Evolutionary conservation across 2,113 vertebrate genomes (phyloP).

Genomic region (Lamprologus speciosus): DNA sequence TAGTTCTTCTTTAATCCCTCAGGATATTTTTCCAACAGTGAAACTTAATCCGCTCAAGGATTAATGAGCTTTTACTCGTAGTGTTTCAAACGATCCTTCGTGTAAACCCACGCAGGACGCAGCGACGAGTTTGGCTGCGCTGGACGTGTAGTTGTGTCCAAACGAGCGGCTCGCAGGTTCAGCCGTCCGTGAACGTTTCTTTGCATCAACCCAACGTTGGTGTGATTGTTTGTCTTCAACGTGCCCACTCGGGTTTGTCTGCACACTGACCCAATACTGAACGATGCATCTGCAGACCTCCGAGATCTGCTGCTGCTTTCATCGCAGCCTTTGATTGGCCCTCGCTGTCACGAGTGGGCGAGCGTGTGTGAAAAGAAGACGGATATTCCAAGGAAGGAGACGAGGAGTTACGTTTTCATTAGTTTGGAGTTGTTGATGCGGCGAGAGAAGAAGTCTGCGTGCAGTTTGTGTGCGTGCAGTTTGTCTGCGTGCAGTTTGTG

Average conservation of each 20-base stretch:
- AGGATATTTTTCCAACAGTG: not conserved
- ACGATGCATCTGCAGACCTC: rapidly evolving
- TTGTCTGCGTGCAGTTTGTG: too few relatives aligned
- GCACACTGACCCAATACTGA: not conserved
- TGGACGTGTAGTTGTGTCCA: rapidly evolving
- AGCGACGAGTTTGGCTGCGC: rapidly evolving
- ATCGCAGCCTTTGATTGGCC: not conserved
- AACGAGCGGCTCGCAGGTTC: not conserved
- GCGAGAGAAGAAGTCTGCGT: rapidly evolving
- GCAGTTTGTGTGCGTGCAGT: too few relatives aligned
- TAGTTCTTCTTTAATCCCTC: not conserved
- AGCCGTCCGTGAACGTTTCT: not conserved
- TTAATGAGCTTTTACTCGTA: not conserved
- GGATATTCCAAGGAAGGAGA: not conserved
- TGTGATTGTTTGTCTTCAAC: not conserved
- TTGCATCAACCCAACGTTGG: not conserved
- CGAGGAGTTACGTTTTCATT: not conserved
- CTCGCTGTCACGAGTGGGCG: not conserved
- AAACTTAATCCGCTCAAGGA: not conserved
- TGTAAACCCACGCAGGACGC: rapidly evolving
- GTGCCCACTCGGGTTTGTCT: rapidly evolving
- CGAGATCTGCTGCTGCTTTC: rapidly evolving
- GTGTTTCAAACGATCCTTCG: not conserved
- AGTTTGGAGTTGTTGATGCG: rapidly evolving
- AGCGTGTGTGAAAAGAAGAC: not conserved